Conservation (phyloP, 2,888 invertebrate species). For the Chloroclysta siterata region DNA sequence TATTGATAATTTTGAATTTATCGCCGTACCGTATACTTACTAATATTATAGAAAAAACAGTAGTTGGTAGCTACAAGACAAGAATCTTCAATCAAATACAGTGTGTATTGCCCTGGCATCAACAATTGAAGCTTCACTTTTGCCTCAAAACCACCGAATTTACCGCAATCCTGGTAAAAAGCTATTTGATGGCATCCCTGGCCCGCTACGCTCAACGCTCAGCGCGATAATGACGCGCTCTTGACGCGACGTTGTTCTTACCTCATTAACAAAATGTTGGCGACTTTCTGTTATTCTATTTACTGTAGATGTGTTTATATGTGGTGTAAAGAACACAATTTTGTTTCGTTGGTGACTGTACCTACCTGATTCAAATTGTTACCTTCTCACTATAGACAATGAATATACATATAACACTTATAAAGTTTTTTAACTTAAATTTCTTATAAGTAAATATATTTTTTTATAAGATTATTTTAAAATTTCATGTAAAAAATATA, state of each 20-base stretch:
- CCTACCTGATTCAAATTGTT: background rate
- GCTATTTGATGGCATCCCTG: slow-evolving; percentile 14
- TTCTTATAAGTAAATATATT: too few species aligned
- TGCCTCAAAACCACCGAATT: background rate
- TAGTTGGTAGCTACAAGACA: too few species aligned
- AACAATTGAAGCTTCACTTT: background rate
- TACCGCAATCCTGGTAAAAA: slow-evolving; percentile 3
- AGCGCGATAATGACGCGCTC: slow-evolving; percentile 68
- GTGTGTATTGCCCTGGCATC: background rate
- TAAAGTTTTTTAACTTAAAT: too few species aligned
- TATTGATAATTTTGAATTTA: too few species aligned
- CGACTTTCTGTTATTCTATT: slow-evolving; percentile 32
- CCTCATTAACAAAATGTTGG: slow-evolving; percentile 74
- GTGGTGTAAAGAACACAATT: background rate
- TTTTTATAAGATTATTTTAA: too few species aligned
- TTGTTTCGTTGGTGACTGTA: slow-evolving; percentile 14
- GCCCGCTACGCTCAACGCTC: slow-evolving; percentile 58
- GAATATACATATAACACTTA: too few species aligned
- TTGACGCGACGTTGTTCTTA: slow-evolving; percentile 67
- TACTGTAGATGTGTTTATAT: background rate
- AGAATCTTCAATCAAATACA: background rate
- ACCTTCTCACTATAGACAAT: too few species aligned
- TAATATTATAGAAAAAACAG: too few species aligned
- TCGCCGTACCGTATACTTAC: too few species aligned
- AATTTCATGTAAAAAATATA: background rate